Base-by-base conservation (phyloP, 2,113 vertebrate species). In the Fukomys damarensis region DNA sequence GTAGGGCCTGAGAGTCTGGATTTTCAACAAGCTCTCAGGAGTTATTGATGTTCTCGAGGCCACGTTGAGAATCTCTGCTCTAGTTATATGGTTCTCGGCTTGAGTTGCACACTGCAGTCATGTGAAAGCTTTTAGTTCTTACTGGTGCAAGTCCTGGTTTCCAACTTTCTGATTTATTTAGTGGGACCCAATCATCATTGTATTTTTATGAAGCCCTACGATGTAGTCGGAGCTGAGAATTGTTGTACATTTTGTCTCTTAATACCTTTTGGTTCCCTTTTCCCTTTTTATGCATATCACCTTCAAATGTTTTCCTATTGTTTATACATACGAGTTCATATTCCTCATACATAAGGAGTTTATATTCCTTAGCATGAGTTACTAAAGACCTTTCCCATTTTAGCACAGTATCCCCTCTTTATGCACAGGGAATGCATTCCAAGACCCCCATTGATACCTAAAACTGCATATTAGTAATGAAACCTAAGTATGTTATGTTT, bases 11-110 rank as follows among this genome's bases (percentile, higher is more conserved):
- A 72, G 19, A 80, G 38, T 87, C 92, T 91, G 41, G 26, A 81
- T 91, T 90, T 92, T 94, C 86, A 52, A 89, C 41, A 89, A 66
- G 10, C 66, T 90, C 6, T 30, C 41, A 90, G 59, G 61, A 77
- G n/a, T 74, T 93, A 30, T 28, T 79, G 11, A 38, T 79, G 8
- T 26, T 86, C 20, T 49, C 12, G 9, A 41, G 35, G 17, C 35
- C 70, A 83, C 4, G 72, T 43, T 92, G n/a, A 89, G 49, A 77
- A 59, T 79, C 28, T 95, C 19, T 76, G 43, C 54, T 95, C 28
- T 66, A 83, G 35, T 61, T 41, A 9, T 79, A 4, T 76, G 17
- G 38, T 80, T 77, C 32, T 88, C 54, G 84, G 56, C 22, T 54
- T 82, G 77, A 86, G 1, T n/a, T 86, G 32, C 8, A 92, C 28